Evolutionary conservation across 2,113 vertebrate genomes (phyloP).

Genomic region (Osmerus mordax): DNA sequence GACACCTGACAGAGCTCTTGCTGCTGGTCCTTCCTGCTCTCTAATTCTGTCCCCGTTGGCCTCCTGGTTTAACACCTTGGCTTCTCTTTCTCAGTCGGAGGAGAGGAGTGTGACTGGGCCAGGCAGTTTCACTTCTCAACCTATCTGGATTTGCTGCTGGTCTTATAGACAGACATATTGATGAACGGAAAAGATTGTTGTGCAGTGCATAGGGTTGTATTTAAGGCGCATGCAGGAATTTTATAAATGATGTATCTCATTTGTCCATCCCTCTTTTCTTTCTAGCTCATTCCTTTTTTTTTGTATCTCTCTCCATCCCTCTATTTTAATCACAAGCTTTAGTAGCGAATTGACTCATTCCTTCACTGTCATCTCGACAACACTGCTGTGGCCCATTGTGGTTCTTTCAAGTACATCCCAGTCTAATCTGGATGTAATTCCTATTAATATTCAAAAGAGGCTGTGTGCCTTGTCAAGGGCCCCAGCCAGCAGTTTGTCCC

Average conservation of each 20-base stretch:
- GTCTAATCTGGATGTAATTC: slow-evolving; percentile 46
- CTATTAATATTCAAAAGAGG: slow-evolving; percentile 50
- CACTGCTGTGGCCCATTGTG: too few species aligned
- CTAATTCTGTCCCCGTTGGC: slow-evolving; percentile 4
- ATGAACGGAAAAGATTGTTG: too few species aligned
- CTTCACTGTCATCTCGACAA: too few species aligned
- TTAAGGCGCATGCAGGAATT: too few species aligned
- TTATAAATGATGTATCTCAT: too few species aligned
- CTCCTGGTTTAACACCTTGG: not conserved
- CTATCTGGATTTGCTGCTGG: not conserved
- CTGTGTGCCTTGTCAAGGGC: slow-evolving; percentile 27
- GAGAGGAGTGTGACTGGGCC: not conserved
- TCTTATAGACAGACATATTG: too few species aligned
- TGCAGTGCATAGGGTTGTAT: too few species aligned
- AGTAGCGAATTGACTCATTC: too few species aligned
- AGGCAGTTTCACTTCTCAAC: not conserved
- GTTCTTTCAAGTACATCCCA: slow-evolving; percentile 10
- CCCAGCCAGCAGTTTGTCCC: slow-evolving; percentile 29
- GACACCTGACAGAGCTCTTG: slow-evolving; percentile 26
- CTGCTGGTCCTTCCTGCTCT: not conserved
- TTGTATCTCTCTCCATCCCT: too few species aligned
- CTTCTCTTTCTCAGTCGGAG: not conserved
- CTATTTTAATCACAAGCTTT: too few species aligned
- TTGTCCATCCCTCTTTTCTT: too few species aligned
- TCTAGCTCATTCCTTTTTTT: too few species aligned